Percentiles rank a stretch among this genome's conserved stretches.
Conservation (phyloP, 2,888 invertebrate species). For the Tillus elongatus region DNA sequence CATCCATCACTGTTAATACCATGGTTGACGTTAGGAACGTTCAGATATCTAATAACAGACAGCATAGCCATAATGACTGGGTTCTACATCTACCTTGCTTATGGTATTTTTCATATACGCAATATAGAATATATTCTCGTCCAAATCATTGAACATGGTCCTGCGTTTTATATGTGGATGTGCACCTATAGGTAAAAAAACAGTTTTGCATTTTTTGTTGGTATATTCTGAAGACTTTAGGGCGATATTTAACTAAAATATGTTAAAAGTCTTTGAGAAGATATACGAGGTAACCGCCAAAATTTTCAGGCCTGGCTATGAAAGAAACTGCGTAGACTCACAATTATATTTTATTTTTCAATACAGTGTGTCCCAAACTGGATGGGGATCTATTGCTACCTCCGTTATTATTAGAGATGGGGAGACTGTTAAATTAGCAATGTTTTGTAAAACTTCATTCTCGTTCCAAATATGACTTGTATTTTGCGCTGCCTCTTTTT, state of each 20-base stretch:
- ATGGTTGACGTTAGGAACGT: conserved; percentile 46
- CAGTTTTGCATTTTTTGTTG: background rate
- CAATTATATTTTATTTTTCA: no score
- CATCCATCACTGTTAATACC: conserved; percentile 46
- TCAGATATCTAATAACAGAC: conserved; percentile 44
- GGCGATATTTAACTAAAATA: background rate
- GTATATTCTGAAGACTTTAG: background rate
- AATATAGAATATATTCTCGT: conserved; percentile 46
- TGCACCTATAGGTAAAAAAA: conserved; percentile 43
- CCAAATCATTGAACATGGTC: conserved; percentile 42
- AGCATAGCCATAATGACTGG: conserved; percentile 43
- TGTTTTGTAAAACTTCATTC: no score
- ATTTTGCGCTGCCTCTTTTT: no score
- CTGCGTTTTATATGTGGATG: conserved; percentile 48
- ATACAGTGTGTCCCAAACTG: no score
- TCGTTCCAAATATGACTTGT: no score
- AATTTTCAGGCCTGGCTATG: no score
- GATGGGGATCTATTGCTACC: no score
- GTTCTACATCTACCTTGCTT: conserved; percentile 43
- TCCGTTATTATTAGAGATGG: no score
- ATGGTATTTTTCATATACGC: conserved; percentile 43
- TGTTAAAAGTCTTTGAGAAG: no score
- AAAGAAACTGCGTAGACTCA: no score
- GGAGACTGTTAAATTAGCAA: no score
- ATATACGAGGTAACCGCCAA: no score